Evolutionary conservation across 1,140 invertebrate species (phyloP), one percentile per base, ranked within the genome.

Genomic region (Dufourea novaeangliae): DNA sequence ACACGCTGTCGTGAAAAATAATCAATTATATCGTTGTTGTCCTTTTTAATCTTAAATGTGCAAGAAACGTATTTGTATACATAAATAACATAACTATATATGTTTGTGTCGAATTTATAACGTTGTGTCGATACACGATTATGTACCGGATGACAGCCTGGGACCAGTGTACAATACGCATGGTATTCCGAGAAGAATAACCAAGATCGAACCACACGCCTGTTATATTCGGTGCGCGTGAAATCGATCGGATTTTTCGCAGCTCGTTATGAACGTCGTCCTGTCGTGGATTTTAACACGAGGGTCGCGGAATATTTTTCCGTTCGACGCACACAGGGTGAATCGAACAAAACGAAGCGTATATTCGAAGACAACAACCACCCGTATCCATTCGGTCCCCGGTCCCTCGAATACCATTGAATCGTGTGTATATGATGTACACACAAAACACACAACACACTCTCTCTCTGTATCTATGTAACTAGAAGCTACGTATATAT

Each of bases 11-110:
- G 77, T 88, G 20, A n/a, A 83, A 74, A 83, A 74, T 74, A 74
- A 87, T 83, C 69, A 50, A 86, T 82, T 81, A 83, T 88, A 82
- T 88, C 69, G 82, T 88, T 88, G 88, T 89, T 87, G 84, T 88
- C 86, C 22, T 85, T 73, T 41, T 81, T 83, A 86, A 80, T 87
- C 79, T 78, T 86, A 57, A 78, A 82, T 63, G 85, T 75, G 73
- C 78, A 78, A 85, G 62, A 63, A 61, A 70, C 27, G 59, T 77
- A 69, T 50, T 1, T 46, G 68, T 79, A 78, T 72, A 80, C 78
- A 85, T 88, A 79, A n/a, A n/a, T 79, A 71, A 79, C 52, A n/a
- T 77, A 72, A 32, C 34, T n/a, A 50, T 62, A 61, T 62, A 72
- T 87, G 75, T 85, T 87, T 80, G 85, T 87, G 83, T 87, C 77